Conservation (phyloP, 1,140 invertebrate genomes). For the Macrobrachium rosenbergii region DNA sequence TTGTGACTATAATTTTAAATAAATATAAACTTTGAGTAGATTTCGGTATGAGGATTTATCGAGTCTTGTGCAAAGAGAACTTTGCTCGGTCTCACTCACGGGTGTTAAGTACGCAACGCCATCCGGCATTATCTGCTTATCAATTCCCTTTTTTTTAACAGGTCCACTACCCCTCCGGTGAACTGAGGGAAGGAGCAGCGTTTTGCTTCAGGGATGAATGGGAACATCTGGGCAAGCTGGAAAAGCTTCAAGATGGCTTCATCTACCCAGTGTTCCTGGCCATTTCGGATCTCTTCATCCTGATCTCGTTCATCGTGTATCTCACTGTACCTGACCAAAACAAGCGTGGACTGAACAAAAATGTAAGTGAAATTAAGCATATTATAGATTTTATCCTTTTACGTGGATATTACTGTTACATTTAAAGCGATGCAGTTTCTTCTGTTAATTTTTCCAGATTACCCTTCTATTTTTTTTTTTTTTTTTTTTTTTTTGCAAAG, state of each 20-base stretch:
- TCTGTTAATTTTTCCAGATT: too few species aligned
- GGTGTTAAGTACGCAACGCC: neutral
- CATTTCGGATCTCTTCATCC: slow-evolving; percentile 65
- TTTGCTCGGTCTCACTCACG: neutral
- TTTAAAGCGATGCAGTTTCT: too few species aligned
- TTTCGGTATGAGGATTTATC: neutral
- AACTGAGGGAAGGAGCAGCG: slow-evolving; percentile 49
- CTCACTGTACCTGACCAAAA: slow-evolving; percentile 59
- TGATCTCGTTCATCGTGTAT: slow-evolving; percentile 65
- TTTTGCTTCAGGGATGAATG: slow-evolving; percentile 59
- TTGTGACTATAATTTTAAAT: neutral
- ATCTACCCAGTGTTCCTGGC: slow-evolving; percentile 64
- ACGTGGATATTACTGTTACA: too few species aligned
- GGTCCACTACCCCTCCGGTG: slow-evolving; percentile 48
- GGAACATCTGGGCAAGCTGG: slow-evolving; percentile 46
- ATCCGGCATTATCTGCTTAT: too few species aligned
- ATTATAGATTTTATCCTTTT: too few species aligned
- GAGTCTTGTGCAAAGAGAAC: neutral
- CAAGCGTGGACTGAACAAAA: slow-evolving; percentile 59
- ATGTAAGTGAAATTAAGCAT: slow-evolving; percentile 25
- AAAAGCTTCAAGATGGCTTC: slow-evolving; percentile 59
- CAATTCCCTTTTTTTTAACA: neutral
- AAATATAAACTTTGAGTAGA: too few species aligned
- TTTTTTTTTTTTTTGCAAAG: too few species aligned
- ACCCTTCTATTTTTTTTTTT: too few species aligned